These are phyloP conservation scores for Bombus cullumanus DNA, from an alignment of 1,140 invertebrate genomes.

Conservation along the genomic window DNA sequence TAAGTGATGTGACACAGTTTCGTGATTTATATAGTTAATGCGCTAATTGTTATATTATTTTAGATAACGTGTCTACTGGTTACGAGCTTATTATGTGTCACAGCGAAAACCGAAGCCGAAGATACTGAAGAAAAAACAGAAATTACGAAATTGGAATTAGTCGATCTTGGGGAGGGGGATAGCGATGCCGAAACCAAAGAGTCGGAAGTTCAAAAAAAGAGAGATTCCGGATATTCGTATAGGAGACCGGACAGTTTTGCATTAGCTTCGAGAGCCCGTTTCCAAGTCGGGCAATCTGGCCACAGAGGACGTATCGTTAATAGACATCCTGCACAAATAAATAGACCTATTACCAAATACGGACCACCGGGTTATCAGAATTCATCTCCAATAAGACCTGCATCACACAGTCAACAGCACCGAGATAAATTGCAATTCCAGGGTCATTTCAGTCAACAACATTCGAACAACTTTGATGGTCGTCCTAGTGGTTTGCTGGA, in stretches of 20 bases:
- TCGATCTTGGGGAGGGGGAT: conserved; percentile 46
- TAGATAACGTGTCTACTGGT: conserved; percentile 56
- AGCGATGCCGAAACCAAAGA: conserved; percentile 24
- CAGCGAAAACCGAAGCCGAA: conserved; percentile 29
- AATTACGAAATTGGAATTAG: conserved; percentile 56
- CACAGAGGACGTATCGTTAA: conserved; percentile 62
- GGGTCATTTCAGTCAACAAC: conserved; percentile 52
- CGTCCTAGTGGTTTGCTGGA: conserved; percentile 32
- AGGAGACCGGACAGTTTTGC: conserved; percentile 56
- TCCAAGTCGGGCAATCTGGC: conserved; percentile 50
- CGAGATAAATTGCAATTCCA: conserved; percentile 53
- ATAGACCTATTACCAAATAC: conserved; percentile 75
- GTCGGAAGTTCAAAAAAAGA: conserved; percentile 71
- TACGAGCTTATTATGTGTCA: conserved; percentile 19
- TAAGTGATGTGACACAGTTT: background rate
- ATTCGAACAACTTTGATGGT: conserved; percentile 48
- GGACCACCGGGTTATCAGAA: conserved; percentile 71
- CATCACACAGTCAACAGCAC: conserved; percentile 29
- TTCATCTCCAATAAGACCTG: conserved; percentile 14
- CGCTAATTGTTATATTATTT: background rate
- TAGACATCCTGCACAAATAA: conserved; percentile 66
- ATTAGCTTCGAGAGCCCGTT: conserved; percentile 21
- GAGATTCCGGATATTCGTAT: conserved; percentile 76
- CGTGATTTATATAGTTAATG: background rate
- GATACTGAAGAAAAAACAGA: conserved; percentile 32